Base-by-base conservation (phyloP, 1,140 invertebrate species). In the Ceratosolen fusciceps region DNA sequence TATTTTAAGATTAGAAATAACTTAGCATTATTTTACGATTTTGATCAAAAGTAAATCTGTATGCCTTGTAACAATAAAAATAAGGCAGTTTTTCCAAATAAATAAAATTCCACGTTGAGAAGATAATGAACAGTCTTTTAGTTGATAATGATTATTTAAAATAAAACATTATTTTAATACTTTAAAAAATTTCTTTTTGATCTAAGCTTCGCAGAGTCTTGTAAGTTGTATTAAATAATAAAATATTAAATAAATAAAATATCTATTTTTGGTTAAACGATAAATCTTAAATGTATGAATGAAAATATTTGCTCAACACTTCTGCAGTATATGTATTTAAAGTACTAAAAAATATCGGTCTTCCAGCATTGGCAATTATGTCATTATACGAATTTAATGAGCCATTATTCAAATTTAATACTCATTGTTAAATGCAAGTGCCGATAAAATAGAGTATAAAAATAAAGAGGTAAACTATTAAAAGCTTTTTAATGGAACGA, bases 361-460 rank as follows among this genome's bases (percentile, higher is more conserved):
- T 24, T 37, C 1, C 4, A 39, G 21, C 4, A 19, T n/a, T 16
- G 14, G 9, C 7, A 10, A 37, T 37, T 5, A 7, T 31, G 26
- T n/a, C 34, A 19, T 62, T 62, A 34, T 37, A 65, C 37, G 21
- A 37, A 7, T 14, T 37, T 37, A 56, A 76, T 49, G 65, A 26
- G 39, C 26, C 54, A 70, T 77, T 37, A 77, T 56, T 77, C 1
- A 43, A 77, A 77, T 21, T 19, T 14, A 77, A 26, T 68, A 52
- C 62, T 26, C 37, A n/a, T 58, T 76, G 49, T 31, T n/a, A 76
- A 67, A 77, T 21, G 26, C 39, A 62, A 72, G 76, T 78, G 56
- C 39, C 56, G 56, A 78, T 72, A 78, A 72, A 78, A 29, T 62
- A 78, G 54, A 9, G 34, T 29, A 37, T 37, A 29, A 72, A 56